These are phyloP conservation scores for Grammomys surdaster DNA, from an alignment of 2,113 vertebrate species.

Conservation along the genomic window DNA sequence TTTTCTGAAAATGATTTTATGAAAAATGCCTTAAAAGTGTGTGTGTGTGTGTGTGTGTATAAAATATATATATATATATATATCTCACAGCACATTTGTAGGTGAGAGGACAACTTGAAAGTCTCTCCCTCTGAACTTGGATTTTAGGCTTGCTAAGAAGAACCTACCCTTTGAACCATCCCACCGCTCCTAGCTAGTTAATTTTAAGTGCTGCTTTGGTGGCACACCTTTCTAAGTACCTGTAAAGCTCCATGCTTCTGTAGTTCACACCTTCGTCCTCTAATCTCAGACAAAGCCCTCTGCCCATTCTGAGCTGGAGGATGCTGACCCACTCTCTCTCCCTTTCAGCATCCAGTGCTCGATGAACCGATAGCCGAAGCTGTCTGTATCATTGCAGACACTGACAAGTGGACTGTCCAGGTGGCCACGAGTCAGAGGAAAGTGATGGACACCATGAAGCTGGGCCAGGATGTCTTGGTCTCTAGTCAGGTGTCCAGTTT, in stretches of 20 bases:
- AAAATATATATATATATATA: no score
- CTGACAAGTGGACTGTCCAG: slow-evolving; percentile 92
- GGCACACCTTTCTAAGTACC: neutral
- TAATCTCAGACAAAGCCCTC: neutral
- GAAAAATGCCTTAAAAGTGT: neutral
- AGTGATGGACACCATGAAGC: slow-evolving; percentile 86
- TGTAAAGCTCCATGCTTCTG: neutral
- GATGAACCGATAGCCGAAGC: slow-evolving; percentile 94
- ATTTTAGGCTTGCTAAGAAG: neutral
- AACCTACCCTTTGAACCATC: neutral
- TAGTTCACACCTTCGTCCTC: neutral
- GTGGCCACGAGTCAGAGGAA: slow-evolving; percentile 92
- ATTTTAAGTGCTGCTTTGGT: neutral
- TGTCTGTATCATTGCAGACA: slow-evolving; percentile 93
- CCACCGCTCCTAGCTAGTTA: neutral
- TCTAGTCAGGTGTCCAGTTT: slow-evolving; percentile 91
- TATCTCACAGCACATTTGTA: neutral
- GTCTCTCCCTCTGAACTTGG: neutral
- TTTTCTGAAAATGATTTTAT: neutral
- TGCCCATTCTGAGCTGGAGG: rapidly evolving
- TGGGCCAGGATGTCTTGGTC: slow-evolving; percentile 92
- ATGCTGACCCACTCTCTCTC: neutral
- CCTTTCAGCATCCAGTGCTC: slow-evolving; percentile 91
- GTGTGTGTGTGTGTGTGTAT: neutral
- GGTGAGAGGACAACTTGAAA: neutral